Evolutionary conservation across 2,888 invertebrate genomes (phyloP).

Genomic region (Apocheima hispidaria): DNA sequence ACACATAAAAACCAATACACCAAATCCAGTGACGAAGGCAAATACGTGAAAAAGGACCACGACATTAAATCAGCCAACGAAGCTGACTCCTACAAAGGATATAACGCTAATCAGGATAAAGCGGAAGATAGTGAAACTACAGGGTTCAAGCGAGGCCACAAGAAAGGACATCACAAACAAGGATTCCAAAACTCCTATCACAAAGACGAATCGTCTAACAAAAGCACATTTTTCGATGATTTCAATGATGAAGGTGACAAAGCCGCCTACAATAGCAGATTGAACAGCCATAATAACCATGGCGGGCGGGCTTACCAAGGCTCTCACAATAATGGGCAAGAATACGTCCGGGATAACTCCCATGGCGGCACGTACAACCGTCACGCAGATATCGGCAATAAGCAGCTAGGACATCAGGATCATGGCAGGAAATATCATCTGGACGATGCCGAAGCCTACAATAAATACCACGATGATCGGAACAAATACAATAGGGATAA

Average conservation of each 20-base stretch:
- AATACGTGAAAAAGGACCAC: conserved; percentile 80
- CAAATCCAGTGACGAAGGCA: conserved; percentile 78
- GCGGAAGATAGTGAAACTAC: conserved; percentile 74
- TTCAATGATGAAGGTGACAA: conserved; percentile 81
- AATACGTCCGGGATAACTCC: conserved; percentile 72
- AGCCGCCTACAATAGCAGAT: conserved; percentile 74
- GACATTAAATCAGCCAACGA: conserved; percentile 77
- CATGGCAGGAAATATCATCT: conserved; percentile 79
- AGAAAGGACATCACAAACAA: conserved; percentile 89
- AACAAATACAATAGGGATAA: conserved; percentile 74
- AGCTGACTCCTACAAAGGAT: conserved; percentile 77
- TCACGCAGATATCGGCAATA: conserved; percentile 73
- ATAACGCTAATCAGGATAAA: conserved; percentile 75
- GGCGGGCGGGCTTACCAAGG: conserved; percentile 77
- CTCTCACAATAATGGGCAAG: conserved; percentile 75
- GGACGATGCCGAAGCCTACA: conserved; percentile 74
- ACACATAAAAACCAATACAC: conserved; percentile 77
- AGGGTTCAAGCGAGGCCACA: conserved; percentile 83
- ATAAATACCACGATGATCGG: conserved; percentile 73
- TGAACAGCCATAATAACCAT: conserved; percentile 75
- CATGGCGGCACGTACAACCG: conserved; percentile 73
- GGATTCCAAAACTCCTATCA: conserved; percentile 90
- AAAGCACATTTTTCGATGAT: conserved; percentile 89
- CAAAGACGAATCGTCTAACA: conserved; percentile 90
- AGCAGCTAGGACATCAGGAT: conserved; percentile 72